phyloP scores from a whole-genome alignment of 2,113 vertebrate species.

The Herpailurus yagouaroundi region DNA sequence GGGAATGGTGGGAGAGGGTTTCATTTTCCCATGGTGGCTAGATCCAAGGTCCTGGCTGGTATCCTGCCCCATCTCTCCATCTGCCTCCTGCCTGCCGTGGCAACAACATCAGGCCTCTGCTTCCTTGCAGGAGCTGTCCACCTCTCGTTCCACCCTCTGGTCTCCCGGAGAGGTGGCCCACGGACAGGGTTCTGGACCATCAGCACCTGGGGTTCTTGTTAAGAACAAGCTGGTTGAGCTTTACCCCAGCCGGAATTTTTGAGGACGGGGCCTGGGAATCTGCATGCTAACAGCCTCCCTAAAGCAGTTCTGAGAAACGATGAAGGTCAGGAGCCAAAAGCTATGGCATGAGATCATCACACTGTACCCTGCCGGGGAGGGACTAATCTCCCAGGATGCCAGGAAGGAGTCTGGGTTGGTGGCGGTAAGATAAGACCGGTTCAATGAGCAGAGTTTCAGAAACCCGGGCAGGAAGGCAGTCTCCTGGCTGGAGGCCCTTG shows the following conservation, averaged over 20 bases:
- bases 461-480: conserved; percentile 16
- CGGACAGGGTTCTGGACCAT: neutral
- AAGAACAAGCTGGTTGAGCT: neutral
- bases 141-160: neutral
- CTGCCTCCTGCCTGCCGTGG: neutral
- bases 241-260: neutral
- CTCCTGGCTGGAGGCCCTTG: conserved; percentile 31
- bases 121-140: neutral
- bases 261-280: neutral
- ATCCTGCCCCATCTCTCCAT: neutral
- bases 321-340: neutral
- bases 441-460: conserved; percentile 28
- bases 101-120: no score
- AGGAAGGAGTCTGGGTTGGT: conserved; percentile 37
- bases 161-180: neutral
- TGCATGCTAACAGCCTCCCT: neutral
- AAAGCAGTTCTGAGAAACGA: neutral
- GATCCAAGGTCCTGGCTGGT: neutral
- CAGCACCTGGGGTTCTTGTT: neutral
- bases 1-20: neutral
- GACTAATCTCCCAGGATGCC: neutral
- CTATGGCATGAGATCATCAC: neutral
- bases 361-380: neutral
- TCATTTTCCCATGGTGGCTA: neutral
- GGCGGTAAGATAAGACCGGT: conserved; percentile 14